Evolutionary conservation across 2,888 invertebrate species (phyloP).

Genomic region (Clivina fossor): DNA sequence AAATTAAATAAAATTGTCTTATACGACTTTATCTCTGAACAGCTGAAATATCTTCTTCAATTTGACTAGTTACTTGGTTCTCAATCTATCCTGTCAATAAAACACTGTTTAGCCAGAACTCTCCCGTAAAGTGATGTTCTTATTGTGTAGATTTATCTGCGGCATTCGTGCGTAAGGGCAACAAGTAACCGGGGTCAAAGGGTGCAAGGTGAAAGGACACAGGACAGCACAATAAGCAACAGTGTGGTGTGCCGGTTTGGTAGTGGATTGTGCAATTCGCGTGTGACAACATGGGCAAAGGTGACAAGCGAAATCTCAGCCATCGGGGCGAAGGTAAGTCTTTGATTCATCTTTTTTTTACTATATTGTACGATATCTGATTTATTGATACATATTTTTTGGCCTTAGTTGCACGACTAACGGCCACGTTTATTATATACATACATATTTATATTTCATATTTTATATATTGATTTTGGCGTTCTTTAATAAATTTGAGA

Average conservation of each 20-base stretch:
- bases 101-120: no score
- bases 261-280: no score
- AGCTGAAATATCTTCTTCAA: no score
- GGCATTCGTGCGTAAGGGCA: slow-evolving; percentile 4
- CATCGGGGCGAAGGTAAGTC: slow-evolving; percentile 25
- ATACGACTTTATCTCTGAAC: no score
- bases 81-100: no score
- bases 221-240: not conserved
- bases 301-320: slow-evolving; percentile 24
- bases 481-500: no score
- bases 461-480: no score
- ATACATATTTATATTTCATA: not conserved
- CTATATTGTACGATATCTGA: no score
- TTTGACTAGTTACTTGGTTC: no score
- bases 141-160: not conserved
- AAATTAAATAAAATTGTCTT: no score
- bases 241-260: not conserved
- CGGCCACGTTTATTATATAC: not conserved
- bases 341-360: slow-evolving; percentile 4
- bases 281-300: slow-evolving; percentile 28
- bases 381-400: no score
- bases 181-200: slow-evolving; percentile 14
- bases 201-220: not conserved
- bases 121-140: not conserved
- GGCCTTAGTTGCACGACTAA: no score